Base-by-base conservation (phyloP, 2,888 invertebrate genomes). In the Baccha elongata region DNA sequence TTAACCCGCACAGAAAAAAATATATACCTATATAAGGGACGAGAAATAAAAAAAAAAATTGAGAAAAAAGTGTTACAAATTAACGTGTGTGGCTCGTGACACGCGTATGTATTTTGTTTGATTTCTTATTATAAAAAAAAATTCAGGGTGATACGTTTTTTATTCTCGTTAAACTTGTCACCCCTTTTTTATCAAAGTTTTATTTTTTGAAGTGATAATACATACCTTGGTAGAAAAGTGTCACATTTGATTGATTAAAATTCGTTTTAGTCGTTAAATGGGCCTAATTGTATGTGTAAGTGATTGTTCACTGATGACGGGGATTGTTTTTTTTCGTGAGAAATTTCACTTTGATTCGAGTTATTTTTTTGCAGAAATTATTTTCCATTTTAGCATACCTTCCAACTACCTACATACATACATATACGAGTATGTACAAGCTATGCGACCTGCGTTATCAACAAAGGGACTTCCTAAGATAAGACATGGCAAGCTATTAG, bases 31-130 rank as follows among this genome's bases (percentile, higher is more conserved):
- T 23, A 21, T 0, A n/a, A 8, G 37, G 13, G 37, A 35, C n/a
- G 19, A 46, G 8, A 3, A 23, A 23, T 4, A n/a, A 29, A 62
- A 42, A 62, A 15, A 32, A 46, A 5, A 4, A 8, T 44, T 40
- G 0, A 26, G 13, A 65, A 73, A 64, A 73, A 73, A 55, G 64
- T 64, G 64, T 76, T 76, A 55, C 76, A 58, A 71, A 71, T 76
- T 64, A 72, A 44, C 55, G 69, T 64, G 67, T 67, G 55, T 35
- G 68, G 32, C 55, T 13, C 6, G 7, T 19, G 67, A 37, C 68
- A 76, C 71, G 55, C 55, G 71, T 10, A 23, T 8, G 11, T 29
- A 23, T n/a, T 52, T 40, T 64, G n/a, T 62, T 60, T 62, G 4
- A 13, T 64, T 68, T 46, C 15, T 37, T 11, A 11, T 3, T 13